A percentile compares a stretch with the other conserved stretches of the same genome.
These are phyloP conservation scores for Hexactinellida sp. DNA, from an alignment of 37 sponge, comb jelly and placozoan genomes.

Conservation along the genomic window DNA sequence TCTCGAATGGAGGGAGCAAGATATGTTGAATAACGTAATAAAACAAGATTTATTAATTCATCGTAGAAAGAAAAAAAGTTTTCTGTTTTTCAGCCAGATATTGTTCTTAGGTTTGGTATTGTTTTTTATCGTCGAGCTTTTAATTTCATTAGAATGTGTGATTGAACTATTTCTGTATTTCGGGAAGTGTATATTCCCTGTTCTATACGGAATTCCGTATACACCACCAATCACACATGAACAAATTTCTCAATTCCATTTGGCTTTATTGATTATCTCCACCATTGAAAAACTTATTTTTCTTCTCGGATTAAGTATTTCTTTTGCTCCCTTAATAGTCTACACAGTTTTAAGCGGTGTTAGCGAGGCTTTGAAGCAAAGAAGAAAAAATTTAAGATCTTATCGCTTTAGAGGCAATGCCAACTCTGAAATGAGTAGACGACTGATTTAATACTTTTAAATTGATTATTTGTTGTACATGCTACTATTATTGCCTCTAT, in stretches of 20 bases:
- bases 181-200: neutral
- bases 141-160: neutral
- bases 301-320: neutral
- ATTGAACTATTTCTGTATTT: neutral
- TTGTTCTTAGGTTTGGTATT: neutral
- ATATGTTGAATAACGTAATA: neutral
- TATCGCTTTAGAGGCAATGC: neutral
- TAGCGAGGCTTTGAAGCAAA: neutral
- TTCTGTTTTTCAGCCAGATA: neutral
- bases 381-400: neutral
- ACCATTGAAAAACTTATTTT: neutral
- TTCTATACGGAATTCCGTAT: neutral
- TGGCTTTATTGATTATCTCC: neutral
- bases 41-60: neutral
- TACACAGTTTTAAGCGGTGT: neutral
- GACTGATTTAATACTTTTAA: neutral
- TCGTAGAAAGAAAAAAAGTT: neutral
- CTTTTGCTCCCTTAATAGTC: neutral
- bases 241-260: neutral
- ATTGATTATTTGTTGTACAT: neutral
- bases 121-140: neutral
- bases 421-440: neutral
- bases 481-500: too few species aligned
- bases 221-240: neutral
- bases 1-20: neutral